These are phyloP conservation scores for Eristalis pertinax DNA, from an alignment of 2,888 invertebrate genomes.

Conservation along the genomic window DNA sequence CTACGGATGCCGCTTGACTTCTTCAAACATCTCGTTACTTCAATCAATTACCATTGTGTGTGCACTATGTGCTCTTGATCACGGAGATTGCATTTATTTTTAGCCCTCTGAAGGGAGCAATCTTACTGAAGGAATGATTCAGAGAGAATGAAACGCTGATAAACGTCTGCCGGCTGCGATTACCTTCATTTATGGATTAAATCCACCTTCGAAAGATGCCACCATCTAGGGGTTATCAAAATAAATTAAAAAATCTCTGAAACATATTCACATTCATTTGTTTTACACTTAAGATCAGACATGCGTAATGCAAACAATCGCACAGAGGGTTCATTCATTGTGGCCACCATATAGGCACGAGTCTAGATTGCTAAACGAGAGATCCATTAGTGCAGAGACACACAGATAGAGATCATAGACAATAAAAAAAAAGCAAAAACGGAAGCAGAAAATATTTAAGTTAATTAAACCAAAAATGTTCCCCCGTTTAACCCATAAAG, in stretches of 20 bases:
- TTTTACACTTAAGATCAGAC: background rate
- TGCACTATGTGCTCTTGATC: background rate
- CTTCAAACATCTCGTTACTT: background rate
- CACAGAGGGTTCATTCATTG: background rate
- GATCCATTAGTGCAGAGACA: background rate
- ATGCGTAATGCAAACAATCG: background rate
- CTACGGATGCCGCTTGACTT: no score
- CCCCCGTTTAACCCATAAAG: background rate
- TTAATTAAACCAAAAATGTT: conserved; percentile 9
- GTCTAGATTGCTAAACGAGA: background rate
- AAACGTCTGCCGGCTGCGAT: background rate
- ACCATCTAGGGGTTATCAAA: background rate
- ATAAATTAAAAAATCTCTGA: background rate
- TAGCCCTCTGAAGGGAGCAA: background rate
- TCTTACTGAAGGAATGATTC: background rate
- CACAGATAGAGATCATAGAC: background rate
- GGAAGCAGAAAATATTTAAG: conserved; percentile 25
- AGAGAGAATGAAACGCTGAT: background rate
- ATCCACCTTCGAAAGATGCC: background rate
- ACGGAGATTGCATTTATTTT: background rate
- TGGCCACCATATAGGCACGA: background rate
- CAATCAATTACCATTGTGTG: background rate
- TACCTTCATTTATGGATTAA: background rate
- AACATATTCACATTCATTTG: background rate
- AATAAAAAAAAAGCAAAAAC: background rate